phyloP scores from a whole-genome alignment of 2,888 invertebrate species.

The Auanema sp. region DNA sequence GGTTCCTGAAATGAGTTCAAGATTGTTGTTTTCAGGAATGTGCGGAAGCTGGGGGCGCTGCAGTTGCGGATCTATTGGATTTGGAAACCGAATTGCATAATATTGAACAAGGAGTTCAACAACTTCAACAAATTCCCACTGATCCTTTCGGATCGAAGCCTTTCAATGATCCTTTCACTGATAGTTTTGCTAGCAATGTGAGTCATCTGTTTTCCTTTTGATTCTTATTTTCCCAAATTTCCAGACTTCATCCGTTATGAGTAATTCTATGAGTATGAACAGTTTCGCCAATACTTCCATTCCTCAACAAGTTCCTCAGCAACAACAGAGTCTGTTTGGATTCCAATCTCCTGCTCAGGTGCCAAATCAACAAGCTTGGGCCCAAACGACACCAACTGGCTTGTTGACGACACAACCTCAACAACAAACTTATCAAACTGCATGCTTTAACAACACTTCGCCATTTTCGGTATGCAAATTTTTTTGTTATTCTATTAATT shows the following conservation, averaged over 20 bases:
- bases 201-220: constrained; percentile 5
- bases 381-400: not conserved
- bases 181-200: constrained; percentile 34
- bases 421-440: too few species aligned
- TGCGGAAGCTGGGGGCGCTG: constrained; percentile 45
- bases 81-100: constrained; percentile 61
- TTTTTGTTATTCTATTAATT: not conserved
- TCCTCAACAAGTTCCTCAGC: constrained; percentile 1
- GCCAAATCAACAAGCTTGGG: too few species aligned
- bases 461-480: not conserved
- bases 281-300: too few species aligned
- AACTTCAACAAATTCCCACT: constrained; percentile 45
- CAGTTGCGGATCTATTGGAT: constrained; percentile 62
- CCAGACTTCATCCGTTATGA: not conserved
- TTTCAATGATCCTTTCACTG: constrained; percentile 44
- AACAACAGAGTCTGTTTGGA: constrained; percentile 1
- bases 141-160: constrained; percentile 41
- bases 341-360: too few species aligned
- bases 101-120: constrained; percentile 59
- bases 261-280: too few species aligned
- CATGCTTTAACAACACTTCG: too few species aligned
- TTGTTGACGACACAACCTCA: constrained; percentile 1
- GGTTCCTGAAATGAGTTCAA: not conserved
- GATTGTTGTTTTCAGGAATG: constrained; percentile 27
- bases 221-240: not conserved